Percentiles rank a stretch among this genome's conserved stretches.
Evolutionary conservation across 2,888 invertebrate species (phyloP).

Genomic region (Cecidostiba fungosa): DNA sequence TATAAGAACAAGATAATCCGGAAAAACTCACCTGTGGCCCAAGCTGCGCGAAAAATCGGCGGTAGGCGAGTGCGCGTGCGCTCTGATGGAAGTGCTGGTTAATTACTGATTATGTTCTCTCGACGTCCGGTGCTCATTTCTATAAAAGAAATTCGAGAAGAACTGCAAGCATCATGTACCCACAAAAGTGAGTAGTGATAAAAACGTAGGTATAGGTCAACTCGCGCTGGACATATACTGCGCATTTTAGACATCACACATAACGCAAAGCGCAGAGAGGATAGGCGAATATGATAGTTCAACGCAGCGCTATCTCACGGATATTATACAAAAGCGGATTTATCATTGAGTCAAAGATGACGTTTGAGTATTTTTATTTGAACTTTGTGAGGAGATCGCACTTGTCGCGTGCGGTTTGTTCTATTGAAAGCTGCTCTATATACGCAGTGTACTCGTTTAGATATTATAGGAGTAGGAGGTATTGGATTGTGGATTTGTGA

Average conservation of each 20-base stretch:
- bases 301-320: too few species aligned
- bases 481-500: too few species aligned
- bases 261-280: neutral
- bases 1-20: neutral
- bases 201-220: neutral
- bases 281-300: too few species aligned
- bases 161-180: constrained; percentile 19
- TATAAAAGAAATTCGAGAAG: neutral
- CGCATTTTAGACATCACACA: neutral
- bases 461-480: too few species aligned
- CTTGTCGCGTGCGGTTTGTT: too few species aligned
- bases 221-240: too few species aligned
- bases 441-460: too few species aligned
- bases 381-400: too few species aligned
- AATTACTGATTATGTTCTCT: constrained; percentile 20
- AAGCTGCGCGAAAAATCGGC: neutral
- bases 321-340: neutral
- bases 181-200: neutral
- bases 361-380: neutral
- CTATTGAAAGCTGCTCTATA: too few species aligned
- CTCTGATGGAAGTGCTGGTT: neutral
- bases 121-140: neutral
- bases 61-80: neutral
- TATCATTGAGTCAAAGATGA: neutral
- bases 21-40: neutral